Base-by-base conservation (phyloP, 2,888 invertebrate species). In the Eretmocerus hayati region DNA sequence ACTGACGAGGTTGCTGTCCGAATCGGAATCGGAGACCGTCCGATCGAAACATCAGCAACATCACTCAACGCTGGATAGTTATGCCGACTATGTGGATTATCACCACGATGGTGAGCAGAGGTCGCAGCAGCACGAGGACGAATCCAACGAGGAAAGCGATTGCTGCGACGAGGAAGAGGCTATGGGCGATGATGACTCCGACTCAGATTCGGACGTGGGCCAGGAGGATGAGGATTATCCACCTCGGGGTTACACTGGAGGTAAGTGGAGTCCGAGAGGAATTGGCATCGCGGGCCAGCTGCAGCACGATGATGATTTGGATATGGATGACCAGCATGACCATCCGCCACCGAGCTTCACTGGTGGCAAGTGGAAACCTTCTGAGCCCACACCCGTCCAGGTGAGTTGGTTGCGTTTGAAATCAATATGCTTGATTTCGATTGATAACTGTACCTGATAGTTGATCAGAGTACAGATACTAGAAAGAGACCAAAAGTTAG, bases 191-290 rank as follows among this genome's bases (percentile, higher is more conserved):
- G 79, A 79, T 3, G 81, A 80, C 1, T 75, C 76, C 1, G 79
- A 78, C 39, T 77, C 79, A 2, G 79, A 80, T 21, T 70, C 73
- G 1, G 79, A 80, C 4, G 76, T 63, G 5, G 73, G 72, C n/a
- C 71, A 71, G 42, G 66, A 68, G 11, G 60, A 61, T 13, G 66
- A 63, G 26, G 73, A 72, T n/a, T 72, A 73, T 21, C 79, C 80
- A 6, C 78, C 79, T 2, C 69, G 73, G 31, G 72, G 75, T 15
- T 78, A 80, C 52, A 82, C 81, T 4, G 84, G 81, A 0, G 83
- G 81, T 2, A 87, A 88, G 66, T 88, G 88, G 88, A 84, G 83
- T 60, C 87, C 87, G 1, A 81, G 54, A 16, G 62, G 59, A 49
- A n/a, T n/a, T n/a, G n/a, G n/a, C n/a, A n/a, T n/a, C n/a, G n/a